Conservation (phyloP, 2,113 vertebrate species). For the Lagopus leucura region DNA sequence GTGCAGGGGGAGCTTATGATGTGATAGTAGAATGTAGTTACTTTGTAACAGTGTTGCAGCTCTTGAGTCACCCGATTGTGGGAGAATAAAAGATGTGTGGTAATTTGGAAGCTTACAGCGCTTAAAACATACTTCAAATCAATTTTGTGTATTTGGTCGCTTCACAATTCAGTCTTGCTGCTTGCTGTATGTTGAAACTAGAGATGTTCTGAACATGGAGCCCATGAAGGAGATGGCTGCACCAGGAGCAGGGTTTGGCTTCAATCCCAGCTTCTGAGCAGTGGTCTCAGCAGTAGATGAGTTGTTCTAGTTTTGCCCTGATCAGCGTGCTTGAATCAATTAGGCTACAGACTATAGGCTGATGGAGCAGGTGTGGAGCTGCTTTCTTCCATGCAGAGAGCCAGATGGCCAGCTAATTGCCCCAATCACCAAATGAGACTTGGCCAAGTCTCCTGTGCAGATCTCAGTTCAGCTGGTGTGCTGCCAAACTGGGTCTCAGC, state of each 20-base stretch:
- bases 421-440: not conserved
- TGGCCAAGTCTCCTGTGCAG: not conserved
- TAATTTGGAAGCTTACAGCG: not conserved
- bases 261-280: not conserved
- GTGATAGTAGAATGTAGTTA: not conserved
- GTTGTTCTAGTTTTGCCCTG: not conserved
- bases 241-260: not conserved
- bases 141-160: not conserved
- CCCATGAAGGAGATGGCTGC: not conserved
- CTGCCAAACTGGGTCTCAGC: not conserved
- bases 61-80: not conserved
- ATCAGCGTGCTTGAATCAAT: not conserved
- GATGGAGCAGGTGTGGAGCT: constrained; percentile 23
- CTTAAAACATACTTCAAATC: not conserved
- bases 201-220: not conserved
- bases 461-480: not conserved
- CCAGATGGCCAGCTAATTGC: constrained; percentile 46
- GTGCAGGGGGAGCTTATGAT: not conserved
- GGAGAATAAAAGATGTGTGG: not conserved
- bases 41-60: not conserved
- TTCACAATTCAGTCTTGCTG: not conserved
- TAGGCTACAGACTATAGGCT: not conserved
- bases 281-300: not conserved
- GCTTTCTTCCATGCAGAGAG: not conserved
- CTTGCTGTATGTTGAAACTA: not conserved